phyloP scores from a whole-genome alignment of 2,888 invertebrate species.

The Eupithecia subfuscata region DNA sequence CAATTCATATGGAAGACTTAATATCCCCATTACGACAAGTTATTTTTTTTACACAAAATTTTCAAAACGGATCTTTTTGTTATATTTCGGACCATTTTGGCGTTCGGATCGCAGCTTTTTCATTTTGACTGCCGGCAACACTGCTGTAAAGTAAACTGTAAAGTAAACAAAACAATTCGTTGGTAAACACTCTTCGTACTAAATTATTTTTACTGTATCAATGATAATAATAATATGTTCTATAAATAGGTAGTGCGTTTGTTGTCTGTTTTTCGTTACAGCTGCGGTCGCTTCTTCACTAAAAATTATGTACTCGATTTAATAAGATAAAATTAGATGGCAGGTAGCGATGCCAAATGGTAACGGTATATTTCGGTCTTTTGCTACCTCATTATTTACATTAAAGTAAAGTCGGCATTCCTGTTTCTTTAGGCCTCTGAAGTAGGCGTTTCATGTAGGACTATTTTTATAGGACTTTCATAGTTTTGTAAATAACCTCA shows the following conservation, averaged over 20 bases:
- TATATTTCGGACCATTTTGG: no score
- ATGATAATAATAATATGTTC: no score
- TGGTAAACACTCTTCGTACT: no score
- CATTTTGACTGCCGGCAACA: no score
- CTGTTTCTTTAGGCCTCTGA: conserved; percentile 57
- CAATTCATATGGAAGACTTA: no score
- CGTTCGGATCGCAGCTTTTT: no score
- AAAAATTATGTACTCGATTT: conserved; percentile 77
- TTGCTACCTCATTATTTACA: conserved; percentile 55
- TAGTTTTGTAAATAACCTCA: conserved; percentile 32
- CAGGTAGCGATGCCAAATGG: conserved; percentile 65
- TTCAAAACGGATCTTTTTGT: no score
- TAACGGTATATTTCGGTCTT: conserved; percentile 65
- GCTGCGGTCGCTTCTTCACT: conserved; percentile 64
- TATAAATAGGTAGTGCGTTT: no score
- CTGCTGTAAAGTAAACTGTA: no score
- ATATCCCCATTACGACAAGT: no score
- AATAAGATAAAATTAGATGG: conserved; percentile 68
- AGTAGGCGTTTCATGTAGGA: background rate
- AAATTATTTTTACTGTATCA: background rate
- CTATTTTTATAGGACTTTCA: conserved; percentile 27
- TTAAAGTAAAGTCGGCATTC: conserved; percentile 61
- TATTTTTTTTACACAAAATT: no score
- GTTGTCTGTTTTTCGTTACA: conserved; percentile 54
- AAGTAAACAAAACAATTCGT: no score